Base-by-base conservation (phyloP, 1,140 invertebrate species). In the Cataglyphis hispanica region DNA sequence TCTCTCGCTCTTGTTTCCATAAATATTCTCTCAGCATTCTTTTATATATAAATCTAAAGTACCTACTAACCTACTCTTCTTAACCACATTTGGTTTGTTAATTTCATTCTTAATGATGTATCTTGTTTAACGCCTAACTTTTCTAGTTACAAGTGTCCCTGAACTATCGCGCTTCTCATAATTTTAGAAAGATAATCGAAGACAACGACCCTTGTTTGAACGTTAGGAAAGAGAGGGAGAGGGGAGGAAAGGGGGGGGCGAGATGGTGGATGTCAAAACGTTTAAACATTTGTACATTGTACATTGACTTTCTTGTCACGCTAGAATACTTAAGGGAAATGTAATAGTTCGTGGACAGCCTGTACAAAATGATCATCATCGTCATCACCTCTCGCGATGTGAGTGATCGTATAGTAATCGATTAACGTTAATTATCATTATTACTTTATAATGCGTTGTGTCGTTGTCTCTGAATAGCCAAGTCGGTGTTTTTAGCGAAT, bases 401-500 rank as follows among this genome's bases (percentile, higher is more conserved):
- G 74, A 87, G 31, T 91, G 86, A 87, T 85, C 70, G 87, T 66
- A 92, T 89, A 91, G 91, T 92, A 90, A 87, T 91, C 67, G 46
- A 81, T 86, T 93, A 91, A 92, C 64, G 83, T 92, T 91, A 91
- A 87, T 91, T 91, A 91, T 93, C 91, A 93, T 93, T 93, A 93
- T 92, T 93, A 93, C 92, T 94, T 95, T 93, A 91, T 94, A 94
- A 95, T 94, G 94, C 93, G 92, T 92, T 95, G 93, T 95, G 93
- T 95, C 94, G 94, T 95, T 95, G 94, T 95, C 93, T 94, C 92
- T 93, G 93, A 95, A 94, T 95, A 95, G 92, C 94, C 92, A 93
- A 92, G 58, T 90, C 87, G 83, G 84, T 91, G 58, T 74, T 43
- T 19, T n/a, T n/a, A n/a, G 27, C 56, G 40, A 31, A 72, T 46